Conservation (phyloP, 2,888 invertebrate species). For the Yponomeuta plumbellus region DNA sequence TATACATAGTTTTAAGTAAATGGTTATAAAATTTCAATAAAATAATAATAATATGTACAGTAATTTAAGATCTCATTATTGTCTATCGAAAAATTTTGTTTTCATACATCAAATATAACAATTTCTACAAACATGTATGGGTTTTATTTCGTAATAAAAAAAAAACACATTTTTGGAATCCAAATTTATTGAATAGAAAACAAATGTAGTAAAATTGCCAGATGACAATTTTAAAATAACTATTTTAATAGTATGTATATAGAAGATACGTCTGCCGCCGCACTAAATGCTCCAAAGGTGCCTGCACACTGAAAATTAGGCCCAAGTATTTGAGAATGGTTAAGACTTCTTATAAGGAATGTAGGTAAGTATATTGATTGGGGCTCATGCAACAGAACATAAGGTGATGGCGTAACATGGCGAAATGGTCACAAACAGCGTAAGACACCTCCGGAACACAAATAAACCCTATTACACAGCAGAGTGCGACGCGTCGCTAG, state of each 20-base stretch:
- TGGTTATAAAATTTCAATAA: too few species aligned
- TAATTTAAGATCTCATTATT: conserved; percentile 7
- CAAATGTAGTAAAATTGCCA: conserved; percentile 70
- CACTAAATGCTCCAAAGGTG: conserved; percentile 17
- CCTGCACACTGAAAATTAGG: conserved; percentile 17
- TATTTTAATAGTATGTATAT: conserved; percentile 60
- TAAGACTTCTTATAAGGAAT: background rate
- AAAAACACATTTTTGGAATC: conserved; percentile 45
- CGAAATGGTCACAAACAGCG: background rate
- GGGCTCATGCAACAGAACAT: background rate
- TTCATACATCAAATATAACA: background rate
- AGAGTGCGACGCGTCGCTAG: conserved; percentile 22
- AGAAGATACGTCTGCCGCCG: conserved; percentile 30
- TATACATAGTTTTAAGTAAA: too few species aligned
- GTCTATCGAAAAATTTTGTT: background rate
- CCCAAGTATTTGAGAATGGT: conserved; percentile 1
- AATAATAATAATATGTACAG: background rate
- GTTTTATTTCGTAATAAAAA: background rate
- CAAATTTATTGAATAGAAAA: conserved; percentile 75
- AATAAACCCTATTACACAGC: background rate
- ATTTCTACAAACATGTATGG: background rate
- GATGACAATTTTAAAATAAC: conserved; percentile 67
- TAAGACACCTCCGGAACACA: background rate
- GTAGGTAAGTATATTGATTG: background rate
- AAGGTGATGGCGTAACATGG: background rate